Base-by-base conservation (phyloP, 2,113 vertebrate species). In the Mugil cephalus region DNA sequence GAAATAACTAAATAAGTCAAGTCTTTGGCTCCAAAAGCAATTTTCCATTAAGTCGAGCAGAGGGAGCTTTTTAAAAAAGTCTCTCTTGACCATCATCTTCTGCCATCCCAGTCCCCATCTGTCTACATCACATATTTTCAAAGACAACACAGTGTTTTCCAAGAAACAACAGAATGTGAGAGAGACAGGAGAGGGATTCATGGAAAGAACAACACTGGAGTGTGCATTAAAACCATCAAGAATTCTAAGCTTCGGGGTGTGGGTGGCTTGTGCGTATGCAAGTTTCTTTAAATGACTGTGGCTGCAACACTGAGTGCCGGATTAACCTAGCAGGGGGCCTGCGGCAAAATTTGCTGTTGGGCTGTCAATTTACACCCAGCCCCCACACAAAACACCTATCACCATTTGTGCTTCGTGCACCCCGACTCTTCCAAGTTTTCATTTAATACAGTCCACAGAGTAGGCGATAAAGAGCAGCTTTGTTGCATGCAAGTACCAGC, bases 191-290 rank as follows among this genome's bases (percentile, higher is more conserved):
- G 58, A 80, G 17, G 51, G 35, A 82, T 55, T 67, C 47, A 21
- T 68, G 85, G 80, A 83, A 89, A 87, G 75, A 87, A 82, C 48
- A 83, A 84, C 79, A 74, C n/a, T 7, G 14, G 30, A 47, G 39
- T 50, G 34, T 50, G 66, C 68, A 59, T 80, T 80, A 53, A 83
- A 80, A 68, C 69, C 24, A 67, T 64, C 55, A 74, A 17, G 43
- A 83, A 62, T 59, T 54, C 61, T 64, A 50, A 60, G 66, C 73
- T 48, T 64, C 38, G 6, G 66, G 77, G 47, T 77, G 58, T 5
- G 65, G 52, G 11, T 65, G 36, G 51, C 35, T 65, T 10, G 45
- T 71, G 78, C 36, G 51, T 48, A 6, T 39, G 42, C 52, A 40
- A 65, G 36, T 59, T 47, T 36, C 21, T 15, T 69, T 45, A 52